These are phyloP conservation scores for Pachycephus smyrnensis DNA, from an alignment of 2,888 invertebrate species.

Conservation along the genomic window DNA sequence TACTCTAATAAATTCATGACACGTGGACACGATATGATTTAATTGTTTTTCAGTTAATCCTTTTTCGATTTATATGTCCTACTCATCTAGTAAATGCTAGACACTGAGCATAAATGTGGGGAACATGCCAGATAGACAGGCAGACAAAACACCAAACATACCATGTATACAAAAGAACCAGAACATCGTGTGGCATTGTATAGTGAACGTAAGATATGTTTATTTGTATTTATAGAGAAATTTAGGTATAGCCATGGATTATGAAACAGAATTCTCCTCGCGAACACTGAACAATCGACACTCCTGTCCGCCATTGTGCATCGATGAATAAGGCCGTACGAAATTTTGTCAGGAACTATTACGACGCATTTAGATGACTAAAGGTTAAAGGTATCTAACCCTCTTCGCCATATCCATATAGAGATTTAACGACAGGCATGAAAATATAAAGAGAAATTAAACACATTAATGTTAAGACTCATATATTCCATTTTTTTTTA, in stretches of 20 bases:
- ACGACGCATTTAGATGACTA: background rate
- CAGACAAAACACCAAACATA: background rate
- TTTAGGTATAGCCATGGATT: background rate
- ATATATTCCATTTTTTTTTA: background rate
- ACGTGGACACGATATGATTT: background rate
- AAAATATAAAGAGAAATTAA: background rate
- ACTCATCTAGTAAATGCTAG: background rate
- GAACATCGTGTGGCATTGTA: background rate
- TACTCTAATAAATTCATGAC: background rate
- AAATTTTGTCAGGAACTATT: background rate
- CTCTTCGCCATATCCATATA: background rate
- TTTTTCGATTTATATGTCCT: background rate
- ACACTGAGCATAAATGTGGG: background rate
- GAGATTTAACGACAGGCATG: background rate
- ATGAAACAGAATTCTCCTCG: background rate
- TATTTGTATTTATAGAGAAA: background rate
- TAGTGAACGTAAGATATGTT: background rate
- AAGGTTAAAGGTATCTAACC: background rate
- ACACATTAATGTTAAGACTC: background rate
- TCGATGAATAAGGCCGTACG: background rate
- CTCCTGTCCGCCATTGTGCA: background rate
- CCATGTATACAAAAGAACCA: background rate
- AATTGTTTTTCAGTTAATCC: background rate
- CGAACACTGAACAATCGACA: background rate
- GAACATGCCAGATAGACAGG: background rate